Conservation (phyloP, 2,113 vertebrate species). For the Trematocara unimaculatum region DNA sequence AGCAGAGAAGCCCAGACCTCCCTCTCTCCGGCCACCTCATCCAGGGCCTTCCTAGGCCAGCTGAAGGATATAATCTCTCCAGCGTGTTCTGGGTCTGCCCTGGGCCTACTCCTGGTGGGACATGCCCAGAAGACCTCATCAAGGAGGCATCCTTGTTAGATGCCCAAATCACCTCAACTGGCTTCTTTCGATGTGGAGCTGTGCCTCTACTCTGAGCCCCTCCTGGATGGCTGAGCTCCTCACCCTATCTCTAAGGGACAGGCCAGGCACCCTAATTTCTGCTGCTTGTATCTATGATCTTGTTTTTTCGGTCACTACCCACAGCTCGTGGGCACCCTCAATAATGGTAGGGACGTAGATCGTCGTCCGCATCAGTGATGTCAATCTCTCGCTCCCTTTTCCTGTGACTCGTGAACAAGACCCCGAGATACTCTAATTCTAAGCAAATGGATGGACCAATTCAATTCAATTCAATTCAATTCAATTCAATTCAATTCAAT, state of each 20-base stretch:
- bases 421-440: neutral
- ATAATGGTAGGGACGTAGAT: no score
- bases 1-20: neutral
- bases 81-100: neutral
- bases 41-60: neutral
- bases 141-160: neutral
- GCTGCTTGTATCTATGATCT: neutral
- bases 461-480: no score
- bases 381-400: neutral
- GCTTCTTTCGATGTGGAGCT: neutral
- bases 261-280: neutral
- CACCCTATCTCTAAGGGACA: neutral
- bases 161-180: neutral
- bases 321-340: neutral
- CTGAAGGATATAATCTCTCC: neutral
- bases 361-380: rapidly evolving
- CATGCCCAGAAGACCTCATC: neutral
- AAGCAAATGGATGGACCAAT: no score
- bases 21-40: neutral
- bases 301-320: neutral
- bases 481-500: no score
- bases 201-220: neutral
- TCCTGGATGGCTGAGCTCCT: neutral
- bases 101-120: neutral
- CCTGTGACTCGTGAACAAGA: neutral